These are phyloP conservation scores for Ridgeia piscesae DNA, from an alignment of 1,140 invertebrate genomes.

Conservation along the genomic window DNA sequence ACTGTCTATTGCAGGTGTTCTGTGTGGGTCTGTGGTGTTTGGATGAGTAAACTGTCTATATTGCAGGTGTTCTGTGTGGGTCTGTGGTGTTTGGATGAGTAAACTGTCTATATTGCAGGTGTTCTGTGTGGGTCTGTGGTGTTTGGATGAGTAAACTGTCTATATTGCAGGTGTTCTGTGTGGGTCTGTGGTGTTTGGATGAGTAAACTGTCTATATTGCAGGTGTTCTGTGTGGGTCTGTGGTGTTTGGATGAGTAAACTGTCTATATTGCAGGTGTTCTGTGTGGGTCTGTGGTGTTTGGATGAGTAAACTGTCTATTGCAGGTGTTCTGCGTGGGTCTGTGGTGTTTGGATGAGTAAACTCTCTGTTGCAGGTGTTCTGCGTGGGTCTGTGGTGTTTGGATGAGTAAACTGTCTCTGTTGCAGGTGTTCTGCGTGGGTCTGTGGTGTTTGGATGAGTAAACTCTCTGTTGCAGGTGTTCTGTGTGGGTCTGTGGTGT, in stretches of 20 bases:
- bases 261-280: constrained; percentile 69
- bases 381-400: constrained; percentile 98
- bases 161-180: constrained; percentile 78
- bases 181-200: constrained; percentile 96
- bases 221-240: constrained; percentile 91
- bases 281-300: constrained; percentile 98
- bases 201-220: constrained; percentile 64
- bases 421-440: constrained; percentile 86
- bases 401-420: constrained; percentile 75
- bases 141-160: constrained; percentile 89
- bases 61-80: constrained; percentile 86
- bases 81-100: constrained; percentile 96
- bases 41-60: constrained; percentile 75
- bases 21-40: constrained; percentile 98
- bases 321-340: constrained; percentile 87
- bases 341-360: constrained; percentile 97
- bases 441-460: constrained; percentile 96
- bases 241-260: constrained; percentile 98
- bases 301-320: constrained; percentile 73
- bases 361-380: constrained; percentile 69
- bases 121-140: constrained; percentile 98
- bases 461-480: constrained; percentile 86
- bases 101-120: constrained; percentile 61
- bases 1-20: constrained; percentile 69
- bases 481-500: constrained; percentile 98